phyloP scores from a whole-genome alignment of 2,888 invertebrate genomes.

The Diogma glabrata region DNA sequence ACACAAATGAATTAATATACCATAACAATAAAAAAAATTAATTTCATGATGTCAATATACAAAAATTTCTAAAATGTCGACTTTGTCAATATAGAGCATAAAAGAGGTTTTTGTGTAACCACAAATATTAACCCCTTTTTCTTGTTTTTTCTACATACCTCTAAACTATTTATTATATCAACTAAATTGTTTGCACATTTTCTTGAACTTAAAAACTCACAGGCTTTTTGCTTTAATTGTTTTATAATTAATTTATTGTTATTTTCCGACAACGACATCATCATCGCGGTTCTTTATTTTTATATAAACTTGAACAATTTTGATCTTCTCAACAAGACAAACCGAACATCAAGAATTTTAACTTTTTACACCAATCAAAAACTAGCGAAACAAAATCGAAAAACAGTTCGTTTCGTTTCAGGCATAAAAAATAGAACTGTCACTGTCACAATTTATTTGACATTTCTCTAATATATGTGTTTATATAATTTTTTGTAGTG shows the following conservation, averaged over 20 bases:
- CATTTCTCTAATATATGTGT: conserved; percentile 1
- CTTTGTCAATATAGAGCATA: too few relatives aligned
- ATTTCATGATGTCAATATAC: neutral
- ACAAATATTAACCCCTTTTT: conserved; percentile 5
- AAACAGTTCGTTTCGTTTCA: conserved; percentile 1
- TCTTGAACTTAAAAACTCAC: conserved; percentile 54
- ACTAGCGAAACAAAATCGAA: neutral
- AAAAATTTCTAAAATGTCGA: conserved; percentile 10
- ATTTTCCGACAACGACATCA: conserved; percentile 6
- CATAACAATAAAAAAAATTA: conserved; percentile 2
- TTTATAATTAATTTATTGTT: conserved; percentile 47
- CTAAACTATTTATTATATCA: conserved; percentile 56
- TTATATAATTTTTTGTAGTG: conserved; percentile 2
- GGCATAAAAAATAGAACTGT: too few relatives aligned
- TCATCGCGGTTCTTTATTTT: too few relatives aligned
- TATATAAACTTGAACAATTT: too few relatives aligned
- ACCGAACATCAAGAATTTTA: neutral
- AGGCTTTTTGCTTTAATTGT: conserved; percentile 54
- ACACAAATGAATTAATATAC: conserved; percentile 4
- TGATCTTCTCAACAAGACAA: too few relatives aligned
- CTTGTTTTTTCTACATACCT: conserved; percentile 37
- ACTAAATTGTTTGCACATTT: conserved; percentile 53
- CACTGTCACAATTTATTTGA: conserved; percentile 4
- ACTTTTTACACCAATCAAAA: too few relatives aligned
- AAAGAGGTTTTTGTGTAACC: neutral